Evolutionary conservation across 2,797 vertebrate species (phyloP), one percentile per base, ranked within the genome.

Genomic region (Karalla daura): DNA sequence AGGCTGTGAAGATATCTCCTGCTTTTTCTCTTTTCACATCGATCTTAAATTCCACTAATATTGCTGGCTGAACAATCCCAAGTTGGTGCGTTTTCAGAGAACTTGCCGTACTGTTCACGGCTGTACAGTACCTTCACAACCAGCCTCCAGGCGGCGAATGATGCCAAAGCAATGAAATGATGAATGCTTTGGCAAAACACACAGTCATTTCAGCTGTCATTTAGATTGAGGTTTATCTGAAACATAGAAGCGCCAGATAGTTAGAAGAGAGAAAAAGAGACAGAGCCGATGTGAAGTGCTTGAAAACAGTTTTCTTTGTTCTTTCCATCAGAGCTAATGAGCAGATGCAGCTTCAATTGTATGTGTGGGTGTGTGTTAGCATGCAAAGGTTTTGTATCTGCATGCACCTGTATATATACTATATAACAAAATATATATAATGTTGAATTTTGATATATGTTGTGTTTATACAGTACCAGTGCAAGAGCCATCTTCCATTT

Each of bases 271-370:
- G 47, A 55, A 52, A 49, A 17, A 40, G 50, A 76, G 68, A 73
- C 39, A 56, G 39, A 67, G 47, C 43, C 7, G 17, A 76, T 63
- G 65, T 36, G 60, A 49, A 67, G 58, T 28, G 62, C 55, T 61
- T 32, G 32, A 61, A 80, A 77, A 59, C 68, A 52, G 61, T 78
- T 73, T 41, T 70, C 75, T 83, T 70, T 84, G 67, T 82, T 85
- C 67, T 36, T 39, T 43, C 77, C 76, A 80, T 90, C 76, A 72
- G 69, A 76, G 70, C 75, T 89, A 91, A 92, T 91, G 88, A 91
- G 84, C 80, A 83, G 71, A 72, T 80, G 74, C 55, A 35, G 50
- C 69, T 80, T 58, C 33, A 41, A 13, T 21, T 44, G 62, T 76
- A 50, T 8, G 41, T 41, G 7, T 37, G 36, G 8, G 5, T 46